Base-by-base conservation (phyloP, 2,797 vertebrate genomes). In the Sandelia bainsii region DNA sequence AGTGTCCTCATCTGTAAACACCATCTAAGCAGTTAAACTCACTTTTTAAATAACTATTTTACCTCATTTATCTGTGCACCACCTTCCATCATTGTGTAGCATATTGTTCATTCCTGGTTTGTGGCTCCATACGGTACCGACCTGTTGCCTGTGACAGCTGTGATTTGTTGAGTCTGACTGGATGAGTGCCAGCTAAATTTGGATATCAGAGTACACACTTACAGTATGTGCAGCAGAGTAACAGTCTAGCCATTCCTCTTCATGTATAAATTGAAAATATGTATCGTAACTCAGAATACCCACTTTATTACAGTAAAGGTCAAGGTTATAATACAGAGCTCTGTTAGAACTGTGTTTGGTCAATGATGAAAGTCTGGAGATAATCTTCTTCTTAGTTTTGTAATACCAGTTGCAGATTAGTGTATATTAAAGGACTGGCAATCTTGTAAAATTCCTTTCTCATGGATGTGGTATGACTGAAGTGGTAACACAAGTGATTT, bases 81-180 rank as follows among this genome's bases (percentile, higher is more conserved):
- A 78, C n/a, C n/a, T 51, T 63, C 22, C 27, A 2, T 63, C 44
- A 69, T 46, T 29, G 39, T 34, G 5, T 9, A 13, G 42, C 64
- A 68, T 48, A 1, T 29, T 63, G 13, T 68, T 75, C 76, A 72
- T 73, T 78, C 54, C 65, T 67, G 50, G 22, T 46, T 37, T 42
- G 32, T 2, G 45, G 32, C 22, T 34, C 67, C 61, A 73, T 79
- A 64, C 11, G 62, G 80, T 66, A 77, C 65, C 72, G 82, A 80
- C 75, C 72, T 83, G 79, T 53, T 69, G 46, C 52, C 61, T 49
- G 23, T 64, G 72, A 77, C 66, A 48, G 61, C 27, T 4, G 20
- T 72, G 82, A 89, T 82, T 87, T 91, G 77, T 77, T 10, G 69
- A 49, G 46, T 62, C 44, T 79, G 25, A 59, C 17, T 78, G 75